phyloP scores from a whole-genome alignment of 2,797 vertebrate genomes.

The Phrynocephalus guinanensis region DNA sequence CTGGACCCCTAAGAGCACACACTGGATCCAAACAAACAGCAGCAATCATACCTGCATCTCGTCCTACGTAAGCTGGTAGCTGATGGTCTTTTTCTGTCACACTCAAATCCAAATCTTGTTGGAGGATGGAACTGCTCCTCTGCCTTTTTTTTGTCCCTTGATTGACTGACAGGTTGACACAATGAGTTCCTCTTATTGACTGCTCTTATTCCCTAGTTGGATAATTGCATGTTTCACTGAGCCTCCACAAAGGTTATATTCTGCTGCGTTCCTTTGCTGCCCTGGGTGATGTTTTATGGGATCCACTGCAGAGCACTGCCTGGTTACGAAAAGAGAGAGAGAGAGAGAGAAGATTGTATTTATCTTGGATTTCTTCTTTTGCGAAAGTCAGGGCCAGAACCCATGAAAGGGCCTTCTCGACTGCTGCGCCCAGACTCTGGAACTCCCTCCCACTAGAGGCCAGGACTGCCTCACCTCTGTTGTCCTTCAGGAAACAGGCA shows the following conservation, averaged over 20 bases:
- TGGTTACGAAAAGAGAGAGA: background rate
- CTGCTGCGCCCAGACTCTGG: too few species aligned
- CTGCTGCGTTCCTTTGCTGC: background rate
- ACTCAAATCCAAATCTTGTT: background rate
- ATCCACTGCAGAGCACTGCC: background rate
- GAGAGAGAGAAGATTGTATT: background rate
- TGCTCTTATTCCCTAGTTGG: conserved; percentile 10
- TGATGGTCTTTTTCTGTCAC: conserved; percentile 9
- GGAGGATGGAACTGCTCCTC: background rate
- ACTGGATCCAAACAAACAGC: too few species aligned
- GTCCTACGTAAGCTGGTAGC: background rate
- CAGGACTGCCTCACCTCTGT: too few species aligned
- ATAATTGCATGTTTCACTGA: conserved; percentile 27
- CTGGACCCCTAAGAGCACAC: too few species aligned
- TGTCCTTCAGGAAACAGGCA: too few species aligned
- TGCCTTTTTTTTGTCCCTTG: background rate
- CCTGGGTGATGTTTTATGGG: background rate
- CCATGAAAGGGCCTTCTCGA: too few species aligned
- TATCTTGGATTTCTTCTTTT: background rate
- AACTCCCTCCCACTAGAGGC: too few species aligned
- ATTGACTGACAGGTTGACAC: conserved; percentile 32
- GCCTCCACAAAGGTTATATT: conserved; percentile 4
- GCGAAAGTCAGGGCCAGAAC: background rate
- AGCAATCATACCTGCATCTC: background rate
- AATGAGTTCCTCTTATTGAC: conserved; percentile 12